Percentiles rank a stretch among this genome's conserved stretches.
phyloP scores from a whole-genome alignment of 2,888 invertebrate species.

The Cephus pygmeus region DNA sequence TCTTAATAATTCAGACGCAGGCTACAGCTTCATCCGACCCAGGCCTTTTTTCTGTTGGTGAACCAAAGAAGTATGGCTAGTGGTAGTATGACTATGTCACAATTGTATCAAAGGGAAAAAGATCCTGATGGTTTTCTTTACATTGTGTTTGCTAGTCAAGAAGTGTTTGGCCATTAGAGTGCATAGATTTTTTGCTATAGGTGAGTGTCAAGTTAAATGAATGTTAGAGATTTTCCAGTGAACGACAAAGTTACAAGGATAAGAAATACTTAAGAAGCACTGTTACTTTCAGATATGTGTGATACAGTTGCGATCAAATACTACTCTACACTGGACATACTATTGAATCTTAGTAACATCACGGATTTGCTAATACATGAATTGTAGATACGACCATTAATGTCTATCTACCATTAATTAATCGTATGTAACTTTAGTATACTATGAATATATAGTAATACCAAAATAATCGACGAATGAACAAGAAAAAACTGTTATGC shows the following conservation, averaged over 20 bases:
- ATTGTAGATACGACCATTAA: constrained; percentile 4
- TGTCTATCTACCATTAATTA: constrained; percentile 29
- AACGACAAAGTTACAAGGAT: background rate
- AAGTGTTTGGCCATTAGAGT: constrained; percentile 77
- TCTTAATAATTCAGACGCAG: constrained; percentile 66
- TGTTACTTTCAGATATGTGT: background rate
- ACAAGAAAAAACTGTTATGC: constrained; percentile 30
- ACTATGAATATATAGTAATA: constrained; percentile 36
- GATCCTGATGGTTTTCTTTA: constrained; percentile 90
- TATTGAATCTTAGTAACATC: constrained; percentile 13
- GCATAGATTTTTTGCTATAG: background rate
- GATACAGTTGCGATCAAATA: background rate
- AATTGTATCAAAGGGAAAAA: constrained; percentile 81
- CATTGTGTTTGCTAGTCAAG: constrained; percentile 90
- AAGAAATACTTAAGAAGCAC: background rate
- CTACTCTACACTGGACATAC: background rate
- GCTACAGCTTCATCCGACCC: constrained; percentile 72
- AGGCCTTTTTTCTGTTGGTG: constrained; percentile 85
- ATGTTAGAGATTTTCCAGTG: background rate
- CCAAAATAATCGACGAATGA: constrained; percentile 39
- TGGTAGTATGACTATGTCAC: constrained; percentile 83
- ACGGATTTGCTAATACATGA: constrained; percentile 31
- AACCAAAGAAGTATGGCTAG: constrained; percentile 86
- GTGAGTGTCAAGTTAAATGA: background rate
- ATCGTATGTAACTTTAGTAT: constrained; percentile 36